Percentiles rank a stretch among this genome's conserved stretches.
Conservation (phyloP, 2,797 vertebrate genomes). For the Babyrousa celebensis region DNA sequence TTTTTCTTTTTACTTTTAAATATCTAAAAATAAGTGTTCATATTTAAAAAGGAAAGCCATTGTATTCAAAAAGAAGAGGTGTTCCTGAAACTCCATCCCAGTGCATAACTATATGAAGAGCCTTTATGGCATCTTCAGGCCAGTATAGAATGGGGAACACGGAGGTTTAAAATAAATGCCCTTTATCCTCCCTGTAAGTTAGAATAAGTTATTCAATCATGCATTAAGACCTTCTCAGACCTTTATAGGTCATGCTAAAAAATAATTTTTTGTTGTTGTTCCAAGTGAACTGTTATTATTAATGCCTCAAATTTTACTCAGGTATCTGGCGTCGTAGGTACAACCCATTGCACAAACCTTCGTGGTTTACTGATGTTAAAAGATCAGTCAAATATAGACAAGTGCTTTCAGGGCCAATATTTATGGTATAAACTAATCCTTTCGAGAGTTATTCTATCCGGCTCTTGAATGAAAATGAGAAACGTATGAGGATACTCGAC, state of each 20-base stretch:
- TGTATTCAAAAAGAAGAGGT: not conserved
- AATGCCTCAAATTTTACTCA: slow-evolving; percentile 62
- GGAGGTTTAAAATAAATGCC: slow-evolving; percentile 68
- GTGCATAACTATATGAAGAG: not conserved
- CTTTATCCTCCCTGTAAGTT: slow-evolving; percentile 82
- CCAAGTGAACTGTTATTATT: slow-evolving; percentile 52
- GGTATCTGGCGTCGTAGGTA: not conserved
- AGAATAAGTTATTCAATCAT: slow-evolving; percentile 77
- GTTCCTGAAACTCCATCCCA: not conserved
- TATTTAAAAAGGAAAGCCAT: not conserved
- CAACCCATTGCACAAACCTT: slow-evolving; percentile 9
- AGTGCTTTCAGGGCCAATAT: slow-evolving; percentile 68
- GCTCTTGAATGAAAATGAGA: slow-evolving; percentile 80
- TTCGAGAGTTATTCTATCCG: not conserved
- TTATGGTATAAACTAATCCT: slow-evolving; percentile 20
- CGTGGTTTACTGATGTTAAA: slow-evolving; percentile 66
- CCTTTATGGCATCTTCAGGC: not conserved
- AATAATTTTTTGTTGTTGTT: not conserved
- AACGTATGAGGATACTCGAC: slow-evolving; percentile 75
- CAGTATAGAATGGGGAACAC: not conserved
- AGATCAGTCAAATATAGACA: slow-evolving; percentile 14
- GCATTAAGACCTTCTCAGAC: slow-evolving; percentile 81
- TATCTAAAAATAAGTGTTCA: slow-evolving; percentile 34
- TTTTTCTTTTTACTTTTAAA: slow-evolving; percentile 18
- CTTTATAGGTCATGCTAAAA: slow-evolving; percentile 85